Conservation (phyloP, 2,888 invertebrate genomes). For the Notodonta ziczac region DNA sequence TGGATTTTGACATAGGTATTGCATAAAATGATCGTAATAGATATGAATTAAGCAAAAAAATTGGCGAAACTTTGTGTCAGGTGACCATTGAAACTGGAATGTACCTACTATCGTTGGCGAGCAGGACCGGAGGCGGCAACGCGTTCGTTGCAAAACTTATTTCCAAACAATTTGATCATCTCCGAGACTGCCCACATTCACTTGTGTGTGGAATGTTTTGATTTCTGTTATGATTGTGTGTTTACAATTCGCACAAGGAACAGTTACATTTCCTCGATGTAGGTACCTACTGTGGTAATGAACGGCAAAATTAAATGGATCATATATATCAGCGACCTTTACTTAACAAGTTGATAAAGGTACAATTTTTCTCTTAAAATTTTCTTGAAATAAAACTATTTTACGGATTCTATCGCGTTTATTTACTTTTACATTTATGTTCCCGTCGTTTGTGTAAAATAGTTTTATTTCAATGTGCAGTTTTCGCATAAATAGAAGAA, state of each 20-base stretch:
- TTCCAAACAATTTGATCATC: conserved; percentile 49
- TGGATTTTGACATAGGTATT: conserved; percentile 1
- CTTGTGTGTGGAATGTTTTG: conserved; percentile 23
- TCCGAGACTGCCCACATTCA: conserved; percentile 43
- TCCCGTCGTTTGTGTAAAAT: no score
- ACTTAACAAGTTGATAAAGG: no score
- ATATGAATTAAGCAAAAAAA: conserved; percentile 16
- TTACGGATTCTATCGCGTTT: no score
- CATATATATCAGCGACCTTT: no score
- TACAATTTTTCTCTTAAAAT: no score
- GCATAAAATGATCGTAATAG: conserved; percentile 16
- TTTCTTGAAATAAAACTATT: no score
- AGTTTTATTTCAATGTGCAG: no score
- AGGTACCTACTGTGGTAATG: no score
- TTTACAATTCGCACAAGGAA: conserved; percentile 7
- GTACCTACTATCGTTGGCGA: conserved; percentile 7
- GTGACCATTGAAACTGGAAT: conserved; percentile 19
- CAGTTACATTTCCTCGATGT: background rate
- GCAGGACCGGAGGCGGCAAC: conserved; percentile 20
- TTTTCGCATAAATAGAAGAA: no score
- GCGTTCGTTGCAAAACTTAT: conserved; percentile 40
- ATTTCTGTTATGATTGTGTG: conserved; percentile 8
- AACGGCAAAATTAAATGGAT: no score
- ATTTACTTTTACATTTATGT: no score
- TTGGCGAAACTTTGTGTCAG: conserved; percentile 29